Evolutionary conservation across 1,140 invertebrate genomes (phyloP).

Genomic region (Drosophila tani): DNA sequence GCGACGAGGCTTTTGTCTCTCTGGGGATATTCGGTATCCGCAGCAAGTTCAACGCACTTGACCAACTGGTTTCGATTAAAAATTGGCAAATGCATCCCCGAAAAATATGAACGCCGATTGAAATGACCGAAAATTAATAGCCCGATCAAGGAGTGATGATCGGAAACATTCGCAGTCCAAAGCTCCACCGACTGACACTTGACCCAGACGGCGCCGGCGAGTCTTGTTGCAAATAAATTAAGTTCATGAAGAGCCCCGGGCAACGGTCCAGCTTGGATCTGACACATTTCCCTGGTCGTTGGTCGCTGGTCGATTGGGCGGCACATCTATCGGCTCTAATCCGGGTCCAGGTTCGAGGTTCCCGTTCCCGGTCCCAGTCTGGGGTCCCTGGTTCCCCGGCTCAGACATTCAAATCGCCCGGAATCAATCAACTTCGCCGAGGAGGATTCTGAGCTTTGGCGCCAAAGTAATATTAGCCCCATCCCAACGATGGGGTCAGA

Average conservation of each 20-base stretch:
- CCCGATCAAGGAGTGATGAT: constrained; percentile 29
- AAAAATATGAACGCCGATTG: constrained; percentile 20
- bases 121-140: constrained; percentile 61
- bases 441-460: constrained; percentile 32
- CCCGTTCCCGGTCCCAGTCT: constrained; percentile 3
- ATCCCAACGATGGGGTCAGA: constrained; percentile 31
- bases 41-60: constrained; percentile 69
- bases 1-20: constrained; percentile 77
- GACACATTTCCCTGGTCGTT: constrained; percentile 39
- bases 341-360: constrained; percentile 15
- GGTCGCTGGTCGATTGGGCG: constrained; percentile 15
- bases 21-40: constrained; percentile 43
- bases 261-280: constrained; percentile 12
- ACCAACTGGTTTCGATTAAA: constrained; percentile 77
- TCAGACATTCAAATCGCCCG: constrained; percentile 58
- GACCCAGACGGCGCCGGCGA: constrained; percentile 70
- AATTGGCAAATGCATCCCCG: constrained; percentile 64
- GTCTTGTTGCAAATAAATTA: constrained; percentile 78
- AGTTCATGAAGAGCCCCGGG: constrained; percentile 63
- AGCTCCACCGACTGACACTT: constrained; percentile 57
- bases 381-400: constrained; percentile 11
- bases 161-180: constrained; percentile 44
- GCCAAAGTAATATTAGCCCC: constrained; percentile 41
- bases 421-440: constrained; percentile 53
- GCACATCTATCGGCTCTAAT: constrained; percentile 47